phyloP scores from a whole-genome alignment of 2,888 invertebrate genomes.

The Lochmaea crataegi region DNA sequence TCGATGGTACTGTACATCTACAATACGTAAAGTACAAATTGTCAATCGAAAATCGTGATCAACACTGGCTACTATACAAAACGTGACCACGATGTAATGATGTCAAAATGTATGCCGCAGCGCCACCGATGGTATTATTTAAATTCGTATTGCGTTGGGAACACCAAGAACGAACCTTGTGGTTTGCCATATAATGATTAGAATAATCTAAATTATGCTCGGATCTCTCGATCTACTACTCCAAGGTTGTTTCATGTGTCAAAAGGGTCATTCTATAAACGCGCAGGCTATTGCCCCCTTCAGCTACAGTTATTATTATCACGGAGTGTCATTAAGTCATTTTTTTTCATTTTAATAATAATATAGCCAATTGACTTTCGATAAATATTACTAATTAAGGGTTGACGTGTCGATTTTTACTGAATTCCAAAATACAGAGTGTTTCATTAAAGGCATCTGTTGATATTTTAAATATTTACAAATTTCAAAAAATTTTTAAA shows the following conservation, averaged over 20 bases:
- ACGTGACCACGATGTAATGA: slow-evolving; percentile 63
- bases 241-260: slow-evolving; percentile 35
- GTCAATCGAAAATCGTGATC: slow-evolving; percentile 62
- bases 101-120: slow-evolving; percentile 62
- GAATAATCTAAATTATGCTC: slow-evolving; percentile 47
- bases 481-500: too few relatives aligned
- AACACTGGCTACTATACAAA: slow-evolving; percentile 64
- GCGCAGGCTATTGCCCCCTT: slow-evolving; percentile 17
- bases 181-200: slow-evolving; percentile 58
- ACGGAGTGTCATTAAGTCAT: background rate
- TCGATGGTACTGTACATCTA: slow-evolving; percentile 19
- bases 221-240: slow-evolving; percentile 37
- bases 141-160: slow-evolving; percentile 55
- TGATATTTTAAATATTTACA: too few relatives aligned
- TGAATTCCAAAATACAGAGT: background rate
- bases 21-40: slow-evolving; percentile 48
- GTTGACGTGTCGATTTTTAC: background rate
- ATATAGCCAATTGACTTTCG: background rate
- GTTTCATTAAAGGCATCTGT: background rate
- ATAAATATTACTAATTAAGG: background rate
- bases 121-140: slow-evolving; percentile 49
- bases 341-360: background rate
- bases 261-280: slow-evolving; percentile 29
- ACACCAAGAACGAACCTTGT: slow-evolving; percentile 50
- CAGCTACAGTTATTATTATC: slow-evolving; percentile 1